phyloP scores from a whole-genome alignment of 2,797 vertebrate genomes.

The Cercopithecus diana region DNA sequence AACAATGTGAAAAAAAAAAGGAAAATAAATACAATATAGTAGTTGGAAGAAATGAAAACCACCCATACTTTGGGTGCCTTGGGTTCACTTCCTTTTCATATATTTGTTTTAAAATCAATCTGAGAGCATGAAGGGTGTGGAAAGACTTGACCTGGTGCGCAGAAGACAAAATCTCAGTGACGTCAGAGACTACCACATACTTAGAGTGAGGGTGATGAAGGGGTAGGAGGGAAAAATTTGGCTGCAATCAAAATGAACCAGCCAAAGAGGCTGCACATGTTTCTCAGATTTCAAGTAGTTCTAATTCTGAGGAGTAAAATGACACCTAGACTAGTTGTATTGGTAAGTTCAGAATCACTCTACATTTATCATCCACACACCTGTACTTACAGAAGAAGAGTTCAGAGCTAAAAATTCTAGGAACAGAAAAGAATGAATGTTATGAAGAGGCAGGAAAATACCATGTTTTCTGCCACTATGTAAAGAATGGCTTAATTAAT shows the following conservation, averaged over 20 bases:
- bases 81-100: background rate
- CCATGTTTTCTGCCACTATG: background rate
- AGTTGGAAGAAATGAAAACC: background rate
- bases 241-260: background rate
- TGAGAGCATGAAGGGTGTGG: background rate
- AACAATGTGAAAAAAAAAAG: background rate
- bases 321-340: background rate
- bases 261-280: background rate
- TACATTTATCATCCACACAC: background rate
- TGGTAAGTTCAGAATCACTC: background rate
- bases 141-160: background rate
- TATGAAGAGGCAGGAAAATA: background rate
- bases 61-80: background rate
- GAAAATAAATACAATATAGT: background rate
- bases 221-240: too few species aligned
- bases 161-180: background rate
- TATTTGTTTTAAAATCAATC: background rate
- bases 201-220: background rate
- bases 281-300: conserved; percentile 18
- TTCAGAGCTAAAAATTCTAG: background rate
- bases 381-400: background rate
- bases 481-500: background rate
- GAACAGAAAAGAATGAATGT: background rate
- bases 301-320: background rate
- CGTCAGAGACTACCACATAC: background rate